Percentiles rank a stretch among this genome's conserved stretches.
phyloP scores from a whole-genome alignment of 1,140 invertebrate genomes.

The Reticulitermes speratus region DNA sequence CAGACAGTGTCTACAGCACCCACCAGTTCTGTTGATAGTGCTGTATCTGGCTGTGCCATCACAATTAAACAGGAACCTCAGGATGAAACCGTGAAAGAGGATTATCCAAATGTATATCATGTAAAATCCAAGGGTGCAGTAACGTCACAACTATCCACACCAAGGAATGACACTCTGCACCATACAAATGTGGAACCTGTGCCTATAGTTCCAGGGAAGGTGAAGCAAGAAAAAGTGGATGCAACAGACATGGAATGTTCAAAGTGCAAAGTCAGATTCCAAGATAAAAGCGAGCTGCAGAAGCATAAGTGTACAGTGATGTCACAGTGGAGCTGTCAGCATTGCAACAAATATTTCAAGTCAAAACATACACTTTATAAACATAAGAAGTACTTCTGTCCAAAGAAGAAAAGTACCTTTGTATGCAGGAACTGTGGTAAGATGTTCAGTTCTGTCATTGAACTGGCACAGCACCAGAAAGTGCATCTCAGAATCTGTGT shows the following conservation, averaged over 20 bases:
- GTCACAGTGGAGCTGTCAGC: neutral
- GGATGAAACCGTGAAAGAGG: neutral
- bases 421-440: neutral
- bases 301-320: neutral
- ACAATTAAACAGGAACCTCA: neutral
- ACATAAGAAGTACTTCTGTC: constrained; percentile 3
- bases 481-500: constrained; percentile 9
- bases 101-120: neutral
- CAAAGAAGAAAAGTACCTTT: neutral
- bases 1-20: no score
- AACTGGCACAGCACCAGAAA: constrained; percentile 18
- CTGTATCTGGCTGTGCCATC: neutral
- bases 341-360: neutral
- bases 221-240: neutral
- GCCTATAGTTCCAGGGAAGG: neutral
- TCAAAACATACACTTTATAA: neutral
- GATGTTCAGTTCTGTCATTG: neutral
- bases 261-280: neutral
- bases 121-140: neutral
- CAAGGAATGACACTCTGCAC: neutral
- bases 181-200: neutral
- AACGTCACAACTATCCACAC: neutral
- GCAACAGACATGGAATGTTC: neutral
- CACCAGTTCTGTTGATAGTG: no score
- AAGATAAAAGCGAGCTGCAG: neutral